These are phyloP conservation scores for Aselliscus stoliczkanus DNA, from an alignment of 2,797 vertebrate species.

Conservation along the genomic window DNA sequence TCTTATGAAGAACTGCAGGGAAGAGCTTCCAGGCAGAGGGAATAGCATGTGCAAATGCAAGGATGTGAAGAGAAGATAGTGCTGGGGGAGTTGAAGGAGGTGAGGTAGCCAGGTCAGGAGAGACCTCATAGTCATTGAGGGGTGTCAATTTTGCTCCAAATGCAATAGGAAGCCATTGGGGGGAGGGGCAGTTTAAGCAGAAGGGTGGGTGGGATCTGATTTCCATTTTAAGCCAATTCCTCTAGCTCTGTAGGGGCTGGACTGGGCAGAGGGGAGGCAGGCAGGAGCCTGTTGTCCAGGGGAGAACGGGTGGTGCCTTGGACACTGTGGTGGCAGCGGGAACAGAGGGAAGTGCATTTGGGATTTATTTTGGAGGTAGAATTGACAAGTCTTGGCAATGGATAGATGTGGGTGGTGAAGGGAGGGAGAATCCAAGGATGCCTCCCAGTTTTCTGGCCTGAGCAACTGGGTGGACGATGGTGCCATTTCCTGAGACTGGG, in stretches of 20 bases:
- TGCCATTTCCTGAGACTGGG: slow-evolving; percentile 61
- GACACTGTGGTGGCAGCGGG: not conserved
- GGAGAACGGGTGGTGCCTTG: not conserved
- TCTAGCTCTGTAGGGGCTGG: not conserved
- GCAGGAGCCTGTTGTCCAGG: not conserved
- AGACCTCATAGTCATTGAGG: not conserved
- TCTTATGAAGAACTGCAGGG: not conserved
- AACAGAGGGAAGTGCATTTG: not conserved
- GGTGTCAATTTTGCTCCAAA: not conserved
- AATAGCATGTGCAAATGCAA: not conserved
- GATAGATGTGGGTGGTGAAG: slow-evolving; percentile 16
- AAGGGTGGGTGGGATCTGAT: not conserved
- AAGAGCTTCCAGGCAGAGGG: not conserved
- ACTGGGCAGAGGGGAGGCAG: not conserved
- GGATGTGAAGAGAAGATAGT: rapidly evolving
- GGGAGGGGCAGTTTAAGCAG: not conserved
- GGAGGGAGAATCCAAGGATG: not conserved
- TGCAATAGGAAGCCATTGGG: not conserved
- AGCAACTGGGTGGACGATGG: not conserved
- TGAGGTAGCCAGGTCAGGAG: not conserved
- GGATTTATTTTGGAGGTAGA: slow-evolving; percentile 51
- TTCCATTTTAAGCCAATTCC: not conserved
- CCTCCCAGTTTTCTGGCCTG: slow-evolving; percentile 63
- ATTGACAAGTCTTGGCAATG: slow-evolving; percentile 43
- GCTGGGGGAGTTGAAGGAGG: not conserved